Base-by-base conservation (phyloP, 2,113 vertebrate species). In the Chamaea fasciata region DNA sequence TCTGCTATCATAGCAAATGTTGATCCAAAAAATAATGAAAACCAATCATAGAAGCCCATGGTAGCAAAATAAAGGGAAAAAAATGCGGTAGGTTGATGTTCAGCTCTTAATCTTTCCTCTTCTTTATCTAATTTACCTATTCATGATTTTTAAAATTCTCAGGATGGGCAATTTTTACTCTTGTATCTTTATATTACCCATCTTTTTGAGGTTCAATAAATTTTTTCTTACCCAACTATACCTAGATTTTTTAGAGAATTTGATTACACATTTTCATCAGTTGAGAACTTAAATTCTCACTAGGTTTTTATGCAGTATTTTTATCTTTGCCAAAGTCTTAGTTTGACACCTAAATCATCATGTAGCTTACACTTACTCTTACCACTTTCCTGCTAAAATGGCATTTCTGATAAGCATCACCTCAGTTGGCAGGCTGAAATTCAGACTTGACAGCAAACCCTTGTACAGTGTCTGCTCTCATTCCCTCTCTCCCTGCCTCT, bases 331-430 rank as follows among this genome's bases (percentile, higher is more conserved):
- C 92, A 95, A 59, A 95, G 47, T 63, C 87, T 91, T 92, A 77
- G 50, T 92, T 97, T 96, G 83, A 96, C 94, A 92, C 93, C 78
- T 91, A 83, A 74, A 63, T 80, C 82, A 64, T 94, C 92, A 52
- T 83, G 76, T 74, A 90, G 47, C 79, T 97, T 94, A 67, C 87
- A 93, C 95, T 95, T 92, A 89, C n/a, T 87, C 87, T 95, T 95
- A 82, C 83, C 92, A 94, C 87, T 84, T 97, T 88, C 57, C 63
- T 83, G 75, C 68, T 92, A 91, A 90, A 95, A 94, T 95, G 92
- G 82, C 63, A 86, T 95, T 94, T 96, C 76, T 95, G 85, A 92
- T 97, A 88, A 92, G 84, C 87, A 95, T 95, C 78, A 90, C 84
- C 91, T 94, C 94, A 90, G 35, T 7, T 96, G 94, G 90, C 92